Evolutionary conservation across 2,888 invertebrate species (phyloP).

Genomic region (Ctena decussata): DNA sequence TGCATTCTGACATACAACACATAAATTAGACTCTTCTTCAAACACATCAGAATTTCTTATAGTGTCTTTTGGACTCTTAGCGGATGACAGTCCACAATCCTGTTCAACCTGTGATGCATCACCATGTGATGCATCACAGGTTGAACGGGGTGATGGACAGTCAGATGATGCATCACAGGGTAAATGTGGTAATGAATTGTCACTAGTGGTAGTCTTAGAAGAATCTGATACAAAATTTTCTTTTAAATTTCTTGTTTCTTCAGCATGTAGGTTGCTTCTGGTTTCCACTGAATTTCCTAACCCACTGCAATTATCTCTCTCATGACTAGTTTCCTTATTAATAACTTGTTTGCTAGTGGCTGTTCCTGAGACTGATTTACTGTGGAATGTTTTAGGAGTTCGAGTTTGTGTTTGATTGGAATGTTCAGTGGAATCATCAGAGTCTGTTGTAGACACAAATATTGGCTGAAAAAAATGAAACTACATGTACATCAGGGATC

Average conservation of each 20-base stretch:
- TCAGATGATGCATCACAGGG: too few relatives aligned
- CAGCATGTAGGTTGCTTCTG: too few relatives aligned
- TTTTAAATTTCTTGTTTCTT: too few relatives aligned
- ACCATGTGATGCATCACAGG: too few relatives aligned
- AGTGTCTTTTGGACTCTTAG: neutral
- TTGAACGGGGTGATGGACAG: too few relatives aligned
- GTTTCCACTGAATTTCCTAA: neutral
- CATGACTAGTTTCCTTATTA: neutral
- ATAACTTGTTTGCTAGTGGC: neutral
- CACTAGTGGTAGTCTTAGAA: too few relatives aligned
- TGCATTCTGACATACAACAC: slow-evolving; percentile 94
- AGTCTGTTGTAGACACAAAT: slow-evolving; percentile 47
- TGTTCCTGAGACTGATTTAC: neutral
- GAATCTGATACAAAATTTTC: too few relatives aligned
- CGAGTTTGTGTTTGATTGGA: neutral
- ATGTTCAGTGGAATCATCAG: neutral
- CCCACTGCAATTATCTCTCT: neutral
- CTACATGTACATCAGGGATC: too few relatives aligned
- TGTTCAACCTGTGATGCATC: too few relatives aligned
- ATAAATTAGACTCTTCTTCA: slow-evolving; percentile 82
- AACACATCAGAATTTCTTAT: neutral
- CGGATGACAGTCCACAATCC: too few relatives aligned
- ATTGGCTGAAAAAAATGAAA: slow-evolving; percentile 63
- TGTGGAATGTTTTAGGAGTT: neutral
- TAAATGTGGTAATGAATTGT: too few relatives aligned